Base-by-base conservation (phyloP, 2,113 vertebrate species). In the Nanorana parkeri region DNA sequence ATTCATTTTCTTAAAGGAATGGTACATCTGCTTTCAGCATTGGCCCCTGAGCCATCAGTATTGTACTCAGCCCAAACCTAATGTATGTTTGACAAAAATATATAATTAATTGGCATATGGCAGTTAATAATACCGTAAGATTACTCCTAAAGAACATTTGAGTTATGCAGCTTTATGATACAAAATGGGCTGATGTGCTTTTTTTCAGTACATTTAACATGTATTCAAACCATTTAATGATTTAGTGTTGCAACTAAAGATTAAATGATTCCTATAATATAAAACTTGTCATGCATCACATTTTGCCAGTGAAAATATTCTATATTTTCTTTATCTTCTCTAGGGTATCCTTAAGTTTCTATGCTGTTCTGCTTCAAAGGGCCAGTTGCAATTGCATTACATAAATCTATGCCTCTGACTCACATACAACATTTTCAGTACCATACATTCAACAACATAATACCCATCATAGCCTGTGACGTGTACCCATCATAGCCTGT, bases 371-470 rank as follows among this genome's bases (percentile, higher is more conserved):
- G 29, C 65, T 79, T 78, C n/a, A 55, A 29, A 79, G 23, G 19
- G 41, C 15, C 55, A 47, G n/a, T 79, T n/a, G 68, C 67, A 68
- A 58, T 66, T 54, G n/a, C 64, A 68, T 79, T 68, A 32, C 65
- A 79, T 79, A 36, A 79, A 79, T 58, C 65, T 56, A 56, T 66
- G 11, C 19, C 52, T 58, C 52, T 68, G 65, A 41, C 64, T 68
- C 64, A 68, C 21, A 56, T 68, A 41, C 21, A 28, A 23, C 26
- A 41, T n/a, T 51, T 77, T 56, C 24, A 56, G 32, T 56, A 24
- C 26, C 24, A 58, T 58, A 21, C n/a, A 41, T 58, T 75, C 20
- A 19, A n/a, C 2, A 56, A 24, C 21, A 66, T 56, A 60, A 63
- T 13, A 65, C 51, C 3, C 36, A 21, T 68, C 65, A 68, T 5